Evolutionary conservation across 1,140 invertebrate species (phyloP).

Genomic region (Zaprionus tsacasi): DNA sequence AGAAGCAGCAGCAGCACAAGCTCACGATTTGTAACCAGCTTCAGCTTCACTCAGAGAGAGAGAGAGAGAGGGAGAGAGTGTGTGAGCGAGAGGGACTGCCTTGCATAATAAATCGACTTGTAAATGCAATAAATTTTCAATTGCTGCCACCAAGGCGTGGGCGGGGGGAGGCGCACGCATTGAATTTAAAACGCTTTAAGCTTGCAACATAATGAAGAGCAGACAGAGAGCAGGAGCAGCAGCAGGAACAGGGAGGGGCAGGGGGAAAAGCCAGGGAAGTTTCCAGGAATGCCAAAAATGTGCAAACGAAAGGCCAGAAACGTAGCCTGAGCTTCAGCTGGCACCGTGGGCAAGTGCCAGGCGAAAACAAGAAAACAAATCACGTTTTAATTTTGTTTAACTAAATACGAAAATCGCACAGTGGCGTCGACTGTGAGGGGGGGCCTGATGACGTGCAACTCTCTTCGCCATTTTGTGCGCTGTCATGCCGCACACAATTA

Average conservation of each 20-base stretch:
- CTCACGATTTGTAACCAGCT: slow-evolving; percentile 12
- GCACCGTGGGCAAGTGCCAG: slow-evolving; percentile 43
- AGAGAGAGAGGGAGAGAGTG: background rate
- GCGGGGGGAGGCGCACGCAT: slow-evolving; percentile 31
- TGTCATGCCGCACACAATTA: slow-evolving; percentile 82
- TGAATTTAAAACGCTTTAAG: slow-evolving; percentile 74
- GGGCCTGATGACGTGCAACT: slow-evolving; percentile 79
- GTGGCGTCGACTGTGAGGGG: background rate
- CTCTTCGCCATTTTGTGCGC: slow-evolving; percentile 80
- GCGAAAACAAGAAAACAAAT: slow-evolving; percentile 83
- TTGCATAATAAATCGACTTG: slow-evolving; percentile 80
- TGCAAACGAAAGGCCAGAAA: slow-evolving; percentile 51
- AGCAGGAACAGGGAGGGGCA: background rate
- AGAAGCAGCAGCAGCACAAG: slow-evolving; percentile 47
- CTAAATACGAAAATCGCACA: slow-evolving; percentile 81
- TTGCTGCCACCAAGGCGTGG: slow-evolving; percentile 53
- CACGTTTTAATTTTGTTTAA: slow-evolving; percentile 84
- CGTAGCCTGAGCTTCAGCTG: slow-evolving; percentile 4
- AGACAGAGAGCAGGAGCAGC: background rate
- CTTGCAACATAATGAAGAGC: slow-evolving; percentile 48
- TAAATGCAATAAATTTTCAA: slow-evolving; percentile 79
- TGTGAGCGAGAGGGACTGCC: background rate
- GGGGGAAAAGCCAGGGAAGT: no score
- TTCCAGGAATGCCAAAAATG: slow-evolving; percentile 68
- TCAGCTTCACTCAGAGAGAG: background rate